Base-by-base conservation (phyloP, 2,888 invertebrate genomes). In the Hyposoter dolosus region DNA sequence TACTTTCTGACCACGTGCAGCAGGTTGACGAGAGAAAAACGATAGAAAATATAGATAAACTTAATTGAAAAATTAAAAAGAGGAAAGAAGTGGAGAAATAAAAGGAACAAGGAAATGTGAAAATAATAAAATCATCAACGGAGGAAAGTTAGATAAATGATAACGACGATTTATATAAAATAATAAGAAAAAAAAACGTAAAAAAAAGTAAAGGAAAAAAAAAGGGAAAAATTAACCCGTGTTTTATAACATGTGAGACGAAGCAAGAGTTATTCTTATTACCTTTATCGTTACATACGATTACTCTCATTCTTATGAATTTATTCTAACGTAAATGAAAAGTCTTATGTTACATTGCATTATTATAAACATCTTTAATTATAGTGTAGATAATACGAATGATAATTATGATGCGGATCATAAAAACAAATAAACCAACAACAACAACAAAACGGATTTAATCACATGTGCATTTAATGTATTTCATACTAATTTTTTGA, bases 401-500 rank as follows among this genome's bases (percentile, higher is more conserved):
- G 92, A 92, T 90, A 90, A 92, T 90, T 90, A 90, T 90, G 69
- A 76, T 68, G 50, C 60, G 66, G 35, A 86, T 78, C 85, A 88
- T 82, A 78, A 87, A 89, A 87, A 90, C 86, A 89, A 87, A 90
- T 86, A 87, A 88, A 87, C 84, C 47, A 47, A 63, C 63, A 65
- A 72, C 56, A 83, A 86, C 65, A 82, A 86, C 77, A 86, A 85
- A 86, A 88, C 85, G 88, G 91, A 92, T 93, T 92, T 93, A 93
- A 93, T 93, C 92, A 93, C 92, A 93, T 93, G 93, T 93, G 94
- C 94, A 94, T 94, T 94, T 93, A 93, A 93, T 94, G 94, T 94
- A 94, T 94, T 93, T 94, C 93, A 90, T 93, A 94, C 93, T 93
- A 94, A 94, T 93, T 93, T 93, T 94, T 94, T 93, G 93, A 94